phyloP scores from a whole-genome alignment of 2,113 vertebrate species.

The Lophochroa leadbeateri region DNA sequence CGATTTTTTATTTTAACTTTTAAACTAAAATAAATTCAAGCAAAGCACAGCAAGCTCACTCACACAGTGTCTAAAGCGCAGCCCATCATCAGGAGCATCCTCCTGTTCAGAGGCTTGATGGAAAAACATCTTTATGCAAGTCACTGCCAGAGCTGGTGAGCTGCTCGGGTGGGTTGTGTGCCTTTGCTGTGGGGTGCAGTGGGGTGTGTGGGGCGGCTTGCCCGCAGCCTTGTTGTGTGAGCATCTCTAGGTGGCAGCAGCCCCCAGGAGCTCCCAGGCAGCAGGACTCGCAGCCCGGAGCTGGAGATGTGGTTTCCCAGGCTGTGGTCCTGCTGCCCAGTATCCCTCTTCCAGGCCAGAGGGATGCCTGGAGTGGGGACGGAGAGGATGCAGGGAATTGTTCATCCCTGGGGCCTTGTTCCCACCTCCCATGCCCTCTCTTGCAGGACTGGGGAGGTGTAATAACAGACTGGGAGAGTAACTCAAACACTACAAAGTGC shows the following conservation, averaged over 20 bases:
- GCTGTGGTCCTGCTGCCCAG: not conserved
- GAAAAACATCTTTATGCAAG: not conserved
- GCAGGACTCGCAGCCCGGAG: not conserved
- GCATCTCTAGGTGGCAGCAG: constrained; percentile 65
- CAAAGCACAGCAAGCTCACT: not conserved
- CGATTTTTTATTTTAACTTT: not conserved
- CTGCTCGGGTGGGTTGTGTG: not conserved
- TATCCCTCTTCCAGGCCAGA: not conserved
- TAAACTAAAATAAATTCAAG: not conserved
- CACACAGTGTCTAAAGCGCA: accelerated
- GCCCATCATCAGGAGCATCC: accelerated
- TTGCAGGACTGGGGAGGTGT: not conserved
- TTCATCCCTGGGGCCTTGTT: accelerated
- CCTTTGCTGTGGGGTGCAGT: not conserved
- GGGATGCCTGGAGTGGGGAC: not conserved
- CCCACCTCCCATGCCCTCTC: accelerated
- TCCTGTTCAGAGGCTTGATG: not conserved
- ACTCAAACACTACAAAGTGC: not conserved
- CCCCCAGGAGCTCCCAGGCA: constrained; percentile 39
- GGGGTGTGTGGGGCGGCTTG: not conserved
- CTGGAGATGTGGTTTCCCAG: not conserved
- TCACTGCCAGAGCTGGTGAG: not conserved
- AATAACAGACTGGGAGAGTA: accelerated
- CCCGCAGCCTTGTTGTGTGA: not conserved
- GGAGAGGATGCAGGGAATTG: not conserved